Conservation (phyloP, 2,113 vertebrate genomes). For the Polypterus bichir region DNA sequence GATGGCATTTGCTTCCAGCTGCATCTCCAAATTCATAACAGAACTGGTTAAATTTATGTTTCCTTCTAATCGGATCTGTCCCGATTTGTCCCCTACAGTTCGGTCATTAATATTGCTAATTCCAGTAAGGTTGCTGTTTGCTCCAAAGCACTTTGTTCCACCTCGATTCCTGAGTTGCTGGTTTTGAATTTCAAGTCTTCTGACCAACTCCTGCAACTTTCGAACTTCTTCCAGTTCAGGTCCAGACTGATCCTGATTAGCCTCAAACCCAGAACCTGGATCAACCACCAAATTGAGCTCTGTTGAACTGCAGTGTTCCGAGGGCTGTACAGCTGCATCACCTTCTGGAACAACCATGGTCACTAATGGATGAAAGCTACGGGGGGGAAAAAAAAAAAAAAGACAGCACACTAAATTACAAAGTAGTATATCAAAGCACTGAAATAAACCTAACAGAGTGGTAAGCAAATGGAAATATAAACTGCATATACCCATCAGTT, state of each 20-base stretch:
- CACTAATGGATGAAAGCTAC: conserved; percentile 7
- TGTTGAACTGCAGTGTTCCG: conserved; percentile 39
- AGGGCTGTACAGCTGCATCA: conserved; percentile 42
- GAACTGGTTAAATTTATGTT: conserved; percentile 25
- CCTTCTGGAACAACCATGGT: conserved; percentile 78
- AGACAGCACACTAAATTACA: background rate
- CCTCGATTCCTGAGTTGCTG: conserved; percentile 60
- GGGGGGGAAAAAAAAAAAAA: conserved; percentile 1
- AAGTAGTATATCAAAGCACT: too few relatives aligned
- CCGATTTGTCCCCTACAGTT: conserved; percentile 27
- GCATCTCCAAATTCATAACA: conserved; percentile 28
- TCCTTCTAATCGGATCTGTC: conserved; percentile 36
- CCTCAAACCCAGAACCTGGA: conserved; percentile 34
- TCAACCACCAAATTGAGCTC: conserved; percentile 29
- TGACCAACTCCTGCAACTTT: conserved; percentile 73
- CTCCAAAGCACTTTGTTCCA: conserved; percentile 24
- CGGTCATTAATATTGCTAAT: conserved; percentile 29
- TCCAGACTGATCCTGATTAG: conserved; percentile 33
- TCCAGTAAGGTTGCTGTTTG: conserved; percentile 23
- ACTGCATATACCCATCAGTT: too few relatives aligned
- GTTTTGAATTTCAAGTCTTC: conserved; percentile 71
- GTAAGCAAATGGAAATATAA: too few relatives aligned
- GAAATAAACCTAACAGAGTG: too few relatives aligned
- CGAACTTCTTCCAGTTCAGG: conserved; percentile 68
- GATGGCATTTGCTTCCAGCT: conserved; percentile 22